Percentiles rank a stretch among this genome's conserved stretches.
phyloP scores from a whole-genome alignment of 2,888 invertebrate species.

The Eristalis tenax region DNA sequence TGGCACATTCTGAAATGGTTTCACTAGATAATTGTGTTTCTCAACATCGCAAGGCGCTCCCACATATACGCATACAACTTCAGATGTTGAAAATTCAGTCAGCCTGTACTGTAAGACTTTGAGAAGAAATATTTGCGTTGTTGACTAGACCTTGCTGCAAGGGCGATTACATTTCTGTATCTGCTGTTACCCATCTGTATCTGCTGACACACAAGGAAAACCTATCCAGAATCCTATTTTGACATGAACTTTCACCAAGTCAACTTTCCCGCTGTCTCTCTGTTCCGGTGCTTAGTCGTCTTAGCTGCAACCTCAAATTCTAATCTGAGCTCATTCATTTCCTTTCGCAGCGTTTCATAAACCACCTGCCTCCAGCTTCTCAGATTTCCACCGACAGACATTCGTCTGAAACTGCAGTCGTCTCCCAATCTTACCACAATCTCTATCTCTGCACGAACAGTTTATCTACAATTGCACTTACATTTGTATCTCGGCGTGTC shows the following conservation, averaged over 20 bases:
- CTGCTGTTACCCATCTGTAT: not conserved
- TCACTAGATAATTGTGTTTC: too few species aligned
- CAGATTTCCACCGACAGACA: not conserved
- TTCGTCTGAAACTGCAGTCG: not conserved
- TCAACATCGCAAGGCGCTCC: too few species aligned
- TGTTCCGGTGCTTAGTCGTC: not conserved
- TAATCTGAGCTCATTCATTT: not conserved
- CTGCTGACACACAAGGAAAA: not conserved
- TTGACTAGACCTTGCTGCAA: too few species aligned
- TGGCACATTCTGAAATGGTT: too few species aligned
- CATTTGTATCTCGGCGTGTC: not conserved
- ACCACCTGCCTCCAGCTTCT: not conserved
- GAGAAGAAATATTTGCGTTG: too few species aligned
- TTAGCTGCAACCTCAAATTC: not conserved
- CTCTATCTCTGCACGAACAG: not conserved
- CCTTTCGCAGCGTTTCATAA: not conserved
- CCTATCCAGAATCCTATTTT: not conserved
- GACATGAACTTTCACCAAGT: not conserved
- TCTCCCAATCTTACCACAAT: not conserved
- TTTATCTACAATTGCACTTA: not conserved
- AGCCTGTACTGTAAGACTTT: too few species aligned
- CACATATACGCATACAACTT: too few species aligned
- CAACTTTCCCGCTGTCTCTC: not conserved
- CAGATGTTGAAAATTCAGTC: too few species aligned
- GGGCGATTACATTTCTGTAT: too few species aligned